Evolutionary conservation across 2,113 vertebrate genomes (phyloP), one percentile per base, ranked within the genome.

Genomic region (Psittacus erithacus): DNA sequence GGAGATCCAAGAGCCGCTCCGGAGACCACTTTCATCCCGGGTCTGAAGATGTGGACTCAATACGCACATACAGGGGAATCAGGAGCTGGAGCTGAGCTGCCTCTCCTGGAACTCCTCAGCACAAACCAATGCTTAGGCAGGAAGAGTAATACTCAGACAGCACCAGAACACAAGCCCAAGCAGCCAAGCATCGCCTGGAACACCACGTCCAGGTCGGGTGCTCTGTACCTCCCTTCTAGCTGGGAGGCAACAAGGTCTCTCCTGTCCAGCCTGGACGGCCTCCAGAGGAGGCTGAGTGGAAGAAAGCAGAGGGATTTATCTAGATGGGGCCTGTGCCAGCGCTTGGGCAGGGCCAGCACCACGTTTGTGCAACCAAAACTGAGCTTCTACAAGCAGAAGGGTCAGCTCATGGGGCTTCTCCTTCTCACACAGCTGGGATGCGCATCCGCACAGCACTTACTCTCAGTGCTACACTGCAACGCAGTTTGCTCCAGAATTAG

Each of bases 171-270:
- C 35, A 41, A 86, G 46, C 31, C 70, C 23, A 23, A 82, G 95
- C 85, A 93, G 92, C 90, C 90, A 88, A 94, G 95, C 94, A 95
- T 80, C 17, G 3, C 92, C 4, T 2, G 88, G 95, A 97, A 96
- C 90, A 90, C 85, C 8, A 10, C 4, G 90, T 94, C 85, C 95
- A 64, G 65, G 27, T 64, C 8, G 2, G 57, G 86, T 70, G 3
- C 44, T 74, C 50, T 29, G 3, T 59, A 89, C 92, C 93, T 94
- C 92, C 90, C 74, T 85, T 79, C 87, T 29, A 59, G 2, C 59
- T 38, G 90, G 92, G 90, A 96, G 90, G 90, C 88, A 90, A 82
- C 82, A 41, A 82, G 78, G 92, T 39, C 81, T 53, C 75, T 67
- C 57, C 85, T 79, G 74, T 71, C 93, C 70, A 68, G 29, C 4